Conservation (phyloP, 2,797 vertebrate genomes). For the Acanthis flammea region DNA sequence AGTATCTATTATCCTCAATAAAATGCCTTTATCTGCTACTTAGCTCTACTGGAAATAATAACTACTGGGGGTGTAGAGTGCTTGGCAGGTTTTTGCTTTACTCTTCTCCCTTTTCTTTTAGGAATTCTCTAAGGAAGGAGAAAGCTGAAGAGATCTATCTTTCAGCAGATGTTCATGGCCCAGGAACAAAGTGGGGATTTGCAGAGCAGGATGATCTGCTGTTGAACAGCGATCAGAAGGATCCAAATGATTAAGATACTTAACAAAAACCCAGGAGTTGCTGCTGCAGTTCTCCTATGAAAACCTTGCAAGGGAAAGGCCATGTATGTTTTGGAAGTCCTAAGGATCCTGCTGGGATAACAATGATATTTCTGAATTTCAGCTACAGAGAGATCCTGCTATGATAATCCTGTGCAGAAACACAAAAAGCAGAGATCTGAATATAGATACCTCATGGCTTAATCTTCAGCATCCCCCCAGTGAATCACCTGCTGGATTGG, state of each 20-base stretch:
- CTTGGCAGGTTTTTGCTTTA: background rate
- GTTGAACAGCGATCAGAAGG: background rate
- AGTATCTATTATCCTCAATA: constrained; percentile 4
- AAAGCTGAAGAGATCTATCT: background rate
- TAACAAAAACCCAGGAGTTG: background rate
- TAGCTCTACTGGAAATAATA: constrained; percentile 14
- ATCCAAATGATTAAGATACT: background rate
- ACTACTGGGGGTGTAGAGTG: background rate
- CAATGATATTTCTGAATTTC: background rate
- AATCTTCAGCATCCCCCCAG: background rate
- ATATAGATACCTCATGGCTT: background rate
- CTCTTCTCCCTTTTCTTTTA: background rate
- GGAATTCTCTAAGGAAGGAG: background rate
- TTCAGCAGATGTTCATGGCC: background rate
- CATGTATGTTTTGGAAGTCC: background rate
- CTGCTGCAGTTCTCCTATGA: background rate
- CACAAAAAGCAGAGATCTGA: constrained; percentile 6
- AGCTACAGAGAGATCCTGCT: background rate
- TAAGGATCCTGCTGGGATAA: background rate
- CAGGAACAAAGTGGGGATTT: constrained; percentile 6
- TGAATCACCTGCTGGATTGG: background rate
- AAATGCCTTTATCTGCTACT: constrained; percentile 34
- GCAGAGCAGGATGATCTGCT: background rate
- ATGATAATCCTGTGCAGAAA: constrained; percentile 3
- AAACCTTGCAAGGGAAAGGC: background rate